Evolutionary conservation across 2,113 vertebrate species (phyloP).

Genomic region (Halcyon senegalensis): DNA sequence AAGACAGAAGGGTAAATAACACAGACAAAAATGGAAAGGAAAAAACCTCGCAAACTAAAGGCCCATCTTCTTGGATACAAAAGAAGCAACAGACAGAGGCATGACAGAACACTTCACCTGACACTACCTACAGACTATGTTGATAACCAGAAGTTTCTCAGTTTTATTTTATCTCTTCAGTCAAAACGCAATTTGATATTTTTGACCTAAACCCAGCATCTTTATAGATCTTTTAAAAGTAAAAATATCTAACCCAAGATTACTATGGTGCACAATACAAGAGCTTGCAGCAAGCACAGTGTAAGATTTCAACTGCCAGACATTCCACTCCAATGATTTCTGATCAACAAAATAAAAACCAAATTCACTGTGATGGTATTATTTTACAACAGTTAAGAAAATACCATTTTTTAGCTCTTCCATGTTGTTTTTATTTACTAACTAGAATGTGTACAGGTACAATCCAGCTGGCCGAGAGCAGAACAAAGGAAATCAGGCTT

Average conservation of each 20-base stretch:
- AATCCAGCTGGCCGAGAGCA: background rate
- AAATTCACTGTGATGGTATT: background rate
- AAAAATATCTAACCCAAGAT: background rate
- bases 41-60: background rate
- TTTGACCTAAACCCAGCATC: slow-evolving; percentile 20
- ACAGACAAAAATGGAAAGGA: background rate
- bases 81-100: background rate
- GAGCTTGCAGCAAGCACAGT: background rate
- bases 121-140: background rate
- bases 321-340: background rate
- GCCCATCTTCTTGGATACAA: background rate
- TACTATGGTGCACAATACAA: background rate
- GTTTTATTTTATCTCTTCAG: slow-evolving; percentile 24
- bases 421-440: background rate
- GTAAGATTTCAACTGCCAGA: background rate
- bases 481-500: background rate
- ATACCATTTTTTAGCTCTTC: background rate
- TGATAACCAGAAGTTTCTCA: background rate
- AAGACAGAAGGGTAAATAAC: background rate
- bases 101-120: background rate
- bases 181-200: background rate
- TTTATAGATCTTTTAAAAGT: background rate
- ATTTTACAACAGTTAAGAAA: slow-evolving; percentile 3
- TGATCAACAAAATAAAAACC: slow-evolving; percentile 21
- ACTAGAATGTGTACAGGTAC: background rate